Evolutionary conservation across 2,113 vertebrate genomes (phyloP), one percentile per base, ranked within the genome.

Genomic region (Panthera tigris): DNA sequence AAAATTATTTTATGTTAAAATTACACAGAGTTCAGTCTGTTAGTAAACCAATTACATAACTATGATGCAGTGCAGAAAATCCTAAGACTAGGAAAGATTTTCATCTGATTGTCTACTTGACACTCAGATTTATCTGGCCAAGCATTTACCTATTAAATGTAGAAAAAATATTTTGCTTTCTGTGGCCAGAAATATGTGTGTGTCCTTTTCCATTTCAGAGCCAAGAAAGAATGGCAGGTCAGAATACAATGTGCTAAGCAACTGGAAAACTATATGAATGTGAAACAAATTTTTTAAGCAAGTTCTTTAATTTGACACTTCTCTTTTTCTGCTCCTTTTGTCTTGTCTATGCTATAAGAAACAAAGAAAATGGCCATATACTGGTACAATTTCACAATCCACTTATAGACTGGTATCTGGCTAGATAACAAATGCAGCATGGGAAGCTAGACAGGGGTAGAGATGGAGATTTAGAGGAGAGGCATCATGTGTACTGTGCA

Each of bases 151-250:
- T 86, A 25, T 52, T 68, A 90, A 79, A 63, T 69, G 41, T 9
- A 87, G 33, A 79, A 68, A 82, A 52, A 41, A 7, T 41, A 57
- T 50, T 79, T 87, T 94, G 52, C 39, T 10, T 81, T 82, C 15
- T 66, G 61, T 83, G 39, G 18, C 31, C 36, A 95, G 45, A 95
- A 97, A 78, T 55, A 63, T 39, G 12, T 80, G 23, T 48, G 68
- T 74, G 11, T 39, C 25, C 63, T 95, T 96, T 96, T 71, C 19
- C 50, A 85, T 65, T 78, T 89, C 65, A 52, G 39, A 89, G 2
- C 87, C 29, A 78, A 79, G 94, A 86, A 33, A 45, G 48, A 94
- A 36, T 39, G 13, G 2, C 18, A 10, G 88, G 11, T 31, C 9
- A 83, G 52, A 89, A 69, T n/a, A 73, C n/a, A 74, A 21, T 16